Percentiles rank a stretch among this genome's conserved stretches.
These are phyloP conservation scores for Micronisus gabar DNA, from an alignment of 2,113 vertebrate species.

Conservation along the genomic window DNA sequence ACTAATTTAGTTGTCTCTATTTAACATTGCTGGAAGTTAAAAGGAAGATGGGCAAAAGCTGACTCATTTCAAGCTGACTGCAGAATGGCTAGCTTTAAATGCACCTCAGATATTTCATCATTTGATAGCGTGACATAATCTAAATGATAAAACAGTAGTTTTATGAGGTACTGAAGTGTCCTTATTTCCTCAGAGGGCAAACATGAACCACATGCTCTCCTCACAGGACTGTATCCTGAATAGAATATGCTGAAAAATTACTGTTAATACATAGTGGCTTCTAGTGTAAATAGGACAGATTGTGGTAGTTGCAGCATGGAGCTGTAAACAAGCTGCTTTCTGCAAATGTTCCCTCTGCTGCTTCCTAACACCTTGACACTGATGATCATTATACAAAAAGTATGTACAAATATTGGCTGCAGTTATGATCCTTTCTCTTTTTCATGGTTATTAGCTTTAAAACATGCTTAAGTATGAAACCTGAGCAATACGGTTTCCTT, in stretches of 20 bases:
- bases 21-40: neutral
- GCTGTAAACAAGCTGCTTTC: conserved; percentile 21
- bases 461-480: neutral
- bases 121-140: neutral
- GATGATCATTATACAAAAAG: neutral
- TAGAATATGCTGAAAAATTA: neutral
- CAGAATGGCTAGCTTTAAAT: neutral
- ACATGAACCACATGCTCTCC: neutral
- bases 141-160: neutral
- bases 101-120: neutral
- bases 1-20: neutral
- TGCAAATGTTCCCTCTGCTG: neutral
- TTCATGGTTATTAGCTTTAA: neutral
- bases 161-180: neutral
- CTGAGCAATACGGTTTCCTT: neutral
- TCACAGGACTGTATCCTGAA: neutral
- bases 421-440: neutral
- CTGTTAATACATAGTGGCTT: neutral
- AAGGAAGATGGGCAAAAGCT: neutral
- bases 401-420: neutral
- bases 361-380: conserved; percentile 6
- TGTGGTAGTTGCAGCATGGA: neutral
- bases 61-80: neutral
- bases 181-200: neutral
- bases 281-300: conserved; percentile 14